phyloP scores from a whole-genome alignment of 2,797 vertebrate genomes.

The Chromobotia macracanthus region DNA sequence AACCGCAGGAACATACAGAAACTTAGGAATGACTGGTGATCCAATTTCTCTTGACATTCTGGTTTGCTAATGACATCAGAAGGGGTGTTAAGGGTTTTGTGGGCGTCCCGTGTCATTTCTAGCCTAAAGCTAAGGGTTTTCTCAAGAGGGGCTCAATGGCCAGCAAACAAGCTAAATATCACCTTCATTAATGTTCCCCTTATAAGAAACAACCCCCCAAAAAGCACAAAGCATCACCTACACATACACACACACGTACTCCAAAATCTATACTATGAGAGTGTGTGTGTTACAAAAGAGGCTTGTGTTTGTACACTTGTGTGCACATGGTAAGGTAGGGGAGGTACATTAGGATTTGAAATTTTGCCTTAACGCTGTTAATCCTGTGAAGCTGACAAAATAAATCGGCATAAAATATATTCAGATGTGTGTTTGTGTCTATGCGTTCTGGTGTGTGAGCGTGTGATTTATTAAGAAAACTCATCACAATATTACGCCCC shows the following conservation, averaged over 20 bases:
- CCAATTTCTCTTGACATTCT: not conserved
- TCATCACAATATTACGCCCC: conserved; percentile 26
- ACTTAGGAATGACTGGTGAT: not conserved
- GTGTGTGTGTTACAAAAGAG: not conserved
- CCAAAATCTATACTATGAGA: not conserved
- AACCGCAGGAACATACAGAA: not conserved
- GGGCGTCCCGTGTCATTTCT: not conserved
- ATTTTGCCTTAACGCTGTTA: conserved; percentile 49
- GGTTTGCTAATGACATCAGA: not conserved
- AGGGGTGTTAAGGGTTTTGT: not conserved
- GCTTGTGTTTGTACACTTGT: not conserved
- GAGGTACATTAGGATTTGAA: conserved; percentile 32
- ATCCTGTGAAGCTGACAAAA: conserved; percentile 50
- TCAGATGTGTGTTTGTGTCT: conserved; percentile 18
- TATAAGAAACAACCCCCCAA: not conserved
- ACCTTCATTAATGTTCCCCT: conserved; percentile 19
- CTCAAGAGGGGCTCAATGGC: conserved; percentile 10
- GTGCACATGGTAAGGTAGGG: conserved; percentile 14
- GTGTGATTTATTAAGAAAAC: not conserved
- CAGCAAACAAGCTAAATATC: conserved; percentile 23
- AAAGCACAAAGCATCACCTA: conserved; percentile 13
- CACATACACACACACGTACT: not conserved
- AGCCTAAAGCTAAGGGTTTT: conserved; percentile 3
- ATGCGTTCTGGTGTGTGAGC: not conserved
- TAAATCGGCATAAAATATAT: conserved; percentile 6